These are phyloP conservation scores for Amphipoea oculea DNA, from an alignment of 2,888 invertebrate genomes.

Conservation along the genomic window DNA sequence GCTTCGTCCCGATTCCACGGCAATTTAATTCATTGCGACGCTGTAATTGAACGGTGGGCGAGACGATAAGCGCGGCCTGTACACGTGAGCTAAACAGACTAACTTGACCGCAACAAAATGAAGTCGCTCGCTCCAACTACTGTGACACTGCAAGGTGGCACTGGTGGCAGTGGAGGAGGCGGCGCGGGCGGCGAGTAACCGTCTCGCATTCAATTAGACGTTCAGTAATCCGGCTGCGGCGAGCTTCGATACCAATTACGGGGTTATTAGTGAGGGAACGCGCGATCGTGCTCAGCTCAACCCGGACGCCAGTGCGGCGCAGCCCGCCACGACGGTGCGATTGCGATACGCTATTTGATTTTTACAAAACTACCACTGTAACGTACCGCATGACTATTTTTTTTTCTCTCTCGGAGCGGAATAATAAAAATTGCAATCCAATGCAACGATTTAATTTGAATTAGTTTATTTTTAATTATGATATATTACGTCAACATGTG, in stretches of 20 bases:
- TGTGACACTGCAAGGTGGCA: constrained; percentile 74
- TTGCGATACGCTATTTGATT: constrained; percentile 70
- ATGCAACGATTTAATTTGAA: constrained; percentile 3
- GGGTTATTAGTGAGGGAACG: constrained; percentile 88
- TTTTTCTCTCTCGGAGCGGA: not conserved
- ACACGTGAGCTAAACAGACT: constrained; percentile 86
- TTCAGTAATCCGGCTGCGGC: constrained; percentile 89
- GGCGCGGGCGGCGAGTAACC: constrained; percentile 74
- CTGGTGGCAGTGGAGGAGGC: constrained; percentile 72
- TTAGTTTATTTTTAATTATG: constrained; percentile 1
- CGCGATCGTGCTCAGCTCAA: constrained; percentile 78
- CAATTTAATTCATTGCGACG: constrained; percentile 87
- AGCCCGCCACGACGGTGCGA: constrained; percentile 57
- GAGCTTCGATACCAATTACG: constrained; percentile 90
- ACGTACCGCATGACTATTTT: not conserved
- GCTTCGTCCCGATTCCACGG: constrained; percentile 75
- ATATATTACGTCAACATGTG: constrained; percentile 26
- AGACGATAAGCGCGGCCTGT: constrained; percentile 67
- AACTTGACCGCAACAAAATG: constrained; percentile 88
- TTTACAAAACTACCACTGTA: constrained; percentile 62
- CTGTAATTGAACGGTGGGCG: constrained; percentile 83
- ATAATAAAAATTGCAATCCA: constrained; percentile 1
- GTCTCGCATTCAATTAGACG: constrained; percentile 91
- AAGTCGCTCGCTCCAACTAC: constrained; percentile 76
- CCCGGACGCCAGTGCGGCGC: constrained; percentile 71